Evolutionary conservation across 2,888 invertebrate genomes (phyloP).

Genomic region (Choreutis nemorana): DNA sequence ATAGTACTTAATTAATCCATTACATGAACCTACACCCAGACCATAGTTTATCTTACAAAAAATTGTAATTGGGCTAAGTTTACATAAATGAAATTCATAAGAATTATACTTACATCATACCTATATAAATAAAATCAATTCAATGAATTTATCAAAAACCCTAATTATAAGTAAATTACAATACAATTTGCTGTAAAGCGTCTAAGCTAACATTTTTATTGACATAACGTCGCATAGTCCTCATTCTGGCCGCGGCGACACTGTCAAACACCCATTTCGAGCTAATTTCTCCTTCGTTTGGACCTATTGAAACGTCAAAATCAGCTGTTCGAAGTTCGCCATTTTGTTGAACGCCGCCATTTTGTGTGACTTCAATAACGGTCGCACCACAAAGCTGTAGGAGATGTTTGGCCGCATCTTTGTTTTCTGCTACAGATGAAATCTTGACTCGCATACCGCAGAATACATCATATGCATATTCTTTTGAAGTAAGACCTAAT

Average conservation of each 20-base stretch:
- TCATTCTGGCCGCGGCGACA: conserved; percentile 35
- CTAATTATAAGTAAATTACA: neutral
- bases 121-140: too few species aligned
- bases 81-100: too few species aligned
- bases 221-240: conserved; percentile 33
- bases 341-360: conserved; percentile 14
- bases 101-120: too few species aligned
- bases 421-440: conserved; percentile 23
- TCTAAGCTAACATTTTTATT: conserved; percentile 12
- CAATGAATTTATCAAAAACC: too few species aligned
- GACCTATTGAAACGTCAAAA: conserved; percentile 31
- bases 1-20: too few species aligned
- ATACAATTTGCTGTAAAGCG: neutral
- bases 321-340: conserved; percentile 10
- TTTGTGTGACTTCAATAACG: conserved; percentile 10
- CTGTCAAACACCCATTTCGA: conserved; percentile 55
- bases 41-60: neutral
- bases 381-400: conserved; percentile 39
- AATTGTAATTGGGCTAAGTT: neutral
- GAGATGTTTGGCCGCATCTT: conserved; percentile 26
- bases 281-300: conserved; percentile 22
- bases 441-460: conserved; percentile 31
- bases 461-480: conserved; percentile 48
- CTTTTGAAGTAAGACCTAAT: conserved; percentile 23
- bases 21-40: neutral